Conservation (phyloP, 2,888 invertebrate species). For the Syritta pipiens region DNA sequence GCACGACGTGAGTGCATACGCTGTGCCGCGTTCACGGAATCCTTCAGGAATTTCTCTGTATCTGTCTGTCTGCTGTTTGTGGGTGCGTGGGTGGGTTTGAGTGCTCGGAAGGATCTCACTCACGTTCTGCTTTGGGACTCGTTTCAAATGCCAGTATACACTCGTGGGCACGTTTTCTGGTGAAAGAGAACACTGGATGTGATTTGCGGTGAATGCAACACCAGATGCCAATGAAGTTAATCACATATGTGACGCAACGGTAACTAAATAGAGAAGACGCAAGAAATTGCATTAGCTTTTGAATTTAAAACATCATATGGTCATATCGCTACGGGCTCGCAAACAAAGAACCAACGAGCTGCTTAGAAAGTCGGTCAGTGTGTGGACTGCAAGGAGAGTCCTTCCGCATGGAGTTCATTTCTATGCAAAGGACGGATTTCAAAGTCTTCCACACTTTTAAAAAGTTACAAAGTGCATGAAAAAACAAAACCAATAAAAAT, state of each 20-base stretch:
- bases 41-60: too few relatives aligned
- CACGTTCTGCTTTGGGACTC: slow-evolving; percentile 37
- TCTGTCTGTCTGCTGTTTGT: too few relatives aligned
- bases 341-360: too few relatives aligned
- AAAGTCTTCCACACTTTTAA: too few relatives aligned
- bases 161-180: slow-evolving; percentile 48
- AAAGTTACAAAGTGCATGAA: too few relatives aligned
- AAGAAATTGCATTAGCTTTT: slow-evolving; percentile 13
- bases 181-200: slow-evolving; percentile 24
- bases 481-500: too few relatives aligned
- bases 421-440: too few relatives aligned
- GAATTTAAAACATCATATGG: not conserved
- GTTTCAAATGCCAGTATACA: slow-evolving; percentile 36
- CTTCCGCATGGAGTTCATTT: too few relatives aligned
- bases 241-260: slow-evolving; percentile 51
- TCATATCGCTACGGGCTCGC: too few relatives aligned
- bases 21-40: not conserved
- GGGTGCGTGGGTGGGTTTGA: slow-evolving; percentile 2
- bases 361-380: too few relatives aligned
- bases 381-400: too few relatives aligned
- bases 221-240: slow-evolving; percentile 59
- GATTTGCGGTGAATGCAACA: slow-evolving; percentile 55
- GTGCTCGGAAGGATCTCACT: slow-evolving; percentile 17
- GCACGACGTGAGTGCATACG: slow-evolving; percentile 53
- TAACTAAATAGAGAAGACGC: slow-evolving; percentile 18